Percentiles rank a stretch among this genome's conserved stretches.
phyloP scores from a whole-genome alignment of 2,888 invertebrate species.

The Helobdella robusta region DNA sequence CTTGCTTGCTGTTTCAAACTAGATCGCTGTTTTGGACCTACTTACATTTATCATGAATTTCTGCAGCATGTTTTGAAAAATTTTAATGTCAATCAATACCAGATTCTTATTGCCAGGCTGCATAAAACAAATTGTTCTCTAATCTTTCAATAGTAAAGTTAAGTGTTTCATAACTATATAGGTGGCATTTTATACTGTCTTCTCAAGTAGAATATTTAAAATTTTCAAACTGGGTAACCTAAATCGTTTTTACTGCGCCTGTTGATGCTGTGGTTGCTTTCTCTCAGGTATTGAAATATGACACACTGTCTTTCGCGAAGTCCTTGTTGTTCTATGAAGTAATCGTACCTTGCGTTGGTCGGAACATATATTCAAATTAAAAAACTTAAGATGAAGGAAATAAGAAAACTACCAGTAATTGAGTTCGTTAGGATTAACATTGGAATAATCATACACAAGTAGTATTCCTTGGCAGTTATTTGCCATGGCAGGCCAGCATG shows the following conservation, averaged over 20 bases:
- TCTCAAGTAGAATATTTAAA: background rate
- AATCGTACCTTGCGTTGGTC: constrained; percentile 51
- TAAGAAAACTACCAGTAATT: constrained; percentile 53
- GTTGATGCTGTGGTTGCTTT: background rate
- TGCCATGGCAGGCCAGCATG: constrained; percentile 68
- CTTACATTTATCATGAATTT: too few species aligned
- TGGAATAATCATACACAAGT: constrained; percentile 59
- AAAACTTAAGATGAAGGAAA: background rate
- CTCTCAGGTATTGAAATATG: constrained; percentile 53
- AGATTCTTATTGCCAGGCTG: too few species aligned
- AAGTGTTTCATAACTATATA: too few species aligned
- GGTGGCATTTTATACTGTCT: too few species aligned
- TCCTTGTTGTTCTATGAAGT: constrained; percentile 62
- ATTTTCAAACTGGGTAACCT: background rate
- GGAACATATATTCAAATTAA: background rate
- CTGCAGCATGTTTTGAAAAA: too few species aligned
- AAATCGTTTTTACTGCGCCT: background rate
- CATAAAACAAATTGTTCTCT: too few species aligned
- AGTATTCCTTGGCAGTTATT: constrained; percentile 62
- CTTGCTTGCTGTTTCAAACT: too few species aligned
- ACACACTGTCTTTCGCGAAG: constrained; percentile 61
- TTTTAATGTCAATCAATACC: too few species aligned
- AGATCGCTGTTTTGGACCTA: too few species aligned
- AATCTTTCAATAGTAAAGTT: too few species aligned
- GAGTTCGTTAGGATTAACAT: constrained; percentile 55